phyloP scores from a whole-genome alignment of 37 sponge, comb jelly and placozoan species.

The Geodia barretti region DNA sequence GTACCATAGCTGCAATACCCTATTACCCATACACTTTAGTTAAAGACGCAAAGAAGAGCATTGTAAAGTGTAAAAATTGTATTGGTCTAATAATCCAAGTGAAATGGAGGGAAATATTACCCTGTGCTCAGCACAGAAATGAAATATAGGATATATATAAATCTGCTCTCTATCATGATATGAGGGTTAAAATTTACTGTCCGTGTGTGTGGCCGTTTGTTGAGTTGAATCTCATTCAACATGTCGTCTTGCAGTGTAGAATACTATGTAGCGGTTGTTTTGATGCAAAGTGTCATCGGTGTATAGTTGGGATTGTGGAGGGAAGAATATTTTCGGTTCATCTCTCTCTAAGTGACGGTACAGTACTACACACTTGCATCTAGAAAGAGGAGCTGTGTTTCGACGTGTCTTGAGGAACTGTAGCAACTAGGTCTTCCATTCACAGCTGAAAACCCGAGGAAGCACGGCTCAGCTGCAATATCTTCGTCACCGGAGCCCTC shows the following conservation, averaged over 20 bases:
- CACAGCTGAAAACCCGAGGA: not conserved
- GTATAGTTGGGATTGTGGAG: too few species aligned
- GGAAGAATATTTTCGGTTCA: too few species aligned
- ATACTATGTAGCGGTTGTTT: too few species aligned
- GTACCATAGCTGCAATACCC: too few species aligned
- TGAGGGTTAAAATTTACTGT: not conserved
- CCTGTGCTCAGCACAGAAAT: not conserved
- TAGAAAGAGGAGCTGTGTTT: not conserved
- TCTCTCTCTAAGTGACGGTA: too few species aligned
- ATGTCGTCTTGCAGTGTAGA: too few species aligned
- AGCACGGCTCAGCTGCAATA: not conserved
- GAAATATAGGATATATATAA: not conserved
- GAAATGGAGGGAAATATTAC: not conserved
- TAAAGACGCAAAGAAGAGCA: too few species aligned
- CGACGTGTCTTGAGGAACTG: not conserved
- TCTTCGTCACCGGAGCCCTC: not conserved
- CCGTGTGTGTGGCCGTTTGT: not conserved
- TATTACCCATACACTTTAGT: too few species aligned
- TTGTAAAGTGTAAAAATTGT: too few species aligned
- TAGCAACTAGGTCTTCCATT: not conserved
- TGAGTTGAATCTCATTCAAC: too few species aligned
- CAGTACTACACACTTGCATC: not conserved
- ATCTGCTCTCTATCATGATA: not conserved
- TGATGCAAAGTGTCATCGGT: too few species aligned
- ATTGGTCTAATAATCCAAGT: too few species aligned